Evolutionary conservation across 2,113 vertebrate genomes (phyloP), one percentile per base, ranked within the genome.

Genomic region (Myotis davidii): DNA sequence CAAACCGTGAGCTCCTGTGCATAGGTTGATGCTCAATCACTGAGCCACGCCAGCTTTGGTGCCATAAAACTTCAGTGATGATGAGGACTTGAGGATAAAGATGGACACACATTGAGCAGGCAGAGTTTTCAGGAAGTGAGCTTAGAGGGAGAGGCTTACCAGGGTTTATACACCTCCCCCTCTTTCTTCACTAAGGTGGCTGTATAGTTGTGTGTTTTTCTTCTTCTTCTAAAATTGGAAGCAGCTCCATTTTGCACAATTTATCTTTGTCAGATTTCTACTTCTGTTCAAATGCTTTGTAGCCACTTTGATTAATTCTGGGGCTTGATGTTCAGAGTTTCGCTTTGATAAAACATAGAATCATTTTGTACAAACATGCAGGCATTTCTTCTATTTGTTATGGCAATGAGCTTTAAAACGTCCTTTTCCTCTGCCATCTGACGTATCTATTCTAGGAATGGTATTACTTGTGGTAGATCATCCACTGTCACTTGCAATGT

Each of bases 181-280:
- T 90, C 74, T 85, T 86, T 94, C 67, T 94, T 92, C 83, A 65
- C 84, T 97, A 88, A 85, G 69, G 69, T 88, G 73, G 74, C 27
- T 88, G 52, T 52, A 0, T 77, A 77, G 6, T 78, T 86, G 59
- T 61, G 9, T 59, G 25, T 0, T 23, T 25, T 61, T 89, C 90
- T 94, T 97, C 95, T 95, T 29, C 48, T 85, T 82, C 92, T 92
- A 97, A 83, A 79, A 92, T 88, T 97, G 91, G 88, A 98, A 95
- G 25, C 16, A n/a, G 13, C 32, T 61, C 69, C 78, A 90, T 59
- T 95, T 94, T 74, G 45, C 34, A 18, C 6, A 64, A 23, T 95
- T 92, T 45, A 94, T 96, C 90, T 96, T 90, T 92, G 72, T 84
- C 90, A 48, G 9, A 8, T 16, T 88, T 94, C 4, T 73, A 17